Evolutionary conservation across 2,888 invertebrate species (phyloP).

Genomic region (Colostygia pectinataria): DNA sequence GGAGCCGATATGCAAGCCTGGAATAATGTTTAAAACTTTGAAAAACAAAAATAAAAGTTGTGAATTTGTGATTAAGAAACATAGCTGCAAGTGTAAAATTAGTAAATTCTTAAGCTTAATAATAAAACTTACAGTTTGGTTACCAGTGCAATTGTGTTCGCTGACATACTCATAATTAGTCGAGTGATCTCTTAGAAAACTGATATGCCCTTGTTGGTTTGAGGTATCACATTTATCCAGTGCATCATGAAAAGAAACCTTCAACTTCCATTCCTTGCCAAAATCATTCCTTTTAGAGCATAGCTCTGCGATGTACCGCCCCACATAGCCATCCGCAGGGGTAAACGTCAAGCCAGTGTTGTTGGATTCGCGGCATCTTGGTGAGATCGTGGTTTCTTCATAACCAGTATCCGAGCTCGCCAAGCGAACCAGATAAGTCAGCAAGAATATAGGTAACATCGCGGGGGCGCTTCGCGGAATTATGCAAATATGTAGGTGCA

Average conservation of each 20-base stretch:
- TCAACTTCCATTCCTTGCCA: constrained; percentile 43
- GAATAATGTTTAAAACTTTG: too few relatives aligned
- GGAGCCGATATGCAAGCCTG: constrained; percentile 56
- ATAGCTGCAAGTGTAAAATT: too few relatives aligned
- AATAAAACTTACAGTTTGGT: constrained; percentile 15
- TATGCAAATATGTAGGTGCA: constrained; percentile 45
- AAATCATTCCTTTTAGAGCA: constrained; percentile 42
- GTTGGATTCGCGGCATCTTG: constrained; percentile 41
- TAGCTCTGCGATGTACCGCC: constrained; percentile 54
- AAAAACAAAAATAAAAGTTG: too few relatives aligned
- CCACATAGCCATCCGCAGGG: constrained; percentile 42
- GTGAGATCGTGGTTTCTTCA: constrained; percentile 14
- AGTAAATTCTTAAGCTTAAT: too few relatives aligned
- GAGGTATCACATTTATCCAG: constrained; percentile 13
- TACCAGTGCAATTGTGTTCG: constrained; percentile 16
- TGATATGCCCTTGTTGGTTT: neutral
- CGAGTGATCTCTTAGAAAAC: constrained; percentile 10
- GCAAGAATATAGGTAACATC: constrained; percentile 41
- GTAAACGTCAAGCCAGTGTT: constrained; percentile 36
- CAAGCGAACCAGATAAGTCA: constrained; percentile 38
- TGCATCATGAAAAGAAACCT: constrained; percentile 30
- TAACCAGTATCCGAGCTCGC: constrained; percentile 28
- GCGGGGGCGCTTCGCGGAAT: constrained; percentile 12
- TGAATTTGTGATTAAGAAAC: too few relatives aligned
- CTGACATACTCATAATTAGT: constrained; percentile 21